Base-by-base conservation (phyloP, 1,140 invertebrate species). In the Holcopasites calliopsidis region DNA sequence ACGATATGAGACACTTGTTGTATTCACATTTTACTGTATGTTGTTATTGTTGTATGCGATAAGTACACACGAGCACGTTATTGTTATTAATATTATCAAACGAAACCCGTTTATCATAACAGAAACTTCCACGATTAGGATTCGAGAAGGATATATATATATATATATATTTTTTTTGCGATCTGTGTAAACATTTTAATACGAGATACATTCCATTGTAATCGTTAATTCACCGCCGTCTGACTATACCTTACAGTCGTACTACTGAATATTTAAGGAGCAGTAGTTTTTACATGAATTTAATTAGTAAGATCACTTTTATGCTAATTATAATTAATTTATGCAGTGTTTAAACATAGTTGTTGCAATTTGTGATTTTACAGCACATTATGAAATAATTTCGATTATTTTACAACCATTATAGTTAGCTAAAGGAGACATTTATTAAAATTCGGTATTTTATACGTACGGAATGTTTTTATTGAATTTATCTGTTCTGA, bases 1-100 rank as follows among this genome's bases (percentile, higher is more conserved):
- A 35, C 26, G 11, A 58, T 13, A 44, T 61, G 13, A 61, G 49
- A 1, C 38, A 71, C 18, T n/a, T 50, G 23, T 71, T 68, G 50
- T 55, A 61, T 10, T 42, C 38, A 71, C 60, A 70, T 61, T 71
- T 62, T 71, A 38, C 23, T 47, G 16, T 52, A 69, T 21, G 21
- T 47, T 69, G 35, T 69, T 69, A 33, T 42, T 69, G 16, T 38
- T 69, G 18, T 57, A 69, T 31, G 33, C 23, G n/a, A 47, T 64
- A 58, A 23, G 28, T 33, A 23, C 11, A 58, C 44, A 38, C 31
- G 28, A 61, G 28, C 26, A 70, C 16, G 8, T 61, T 70, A 47
- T 47, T 70, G 68, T 60, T 60, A 70, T 47, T 58, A 47, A 3
- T 49, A 38, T 70, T 35, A 35, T 60, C 18, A 60, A 10, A 70